Conservation (phyloP, 2,113 vertebrate genomes). For the Orycteropus afer region DNA sequence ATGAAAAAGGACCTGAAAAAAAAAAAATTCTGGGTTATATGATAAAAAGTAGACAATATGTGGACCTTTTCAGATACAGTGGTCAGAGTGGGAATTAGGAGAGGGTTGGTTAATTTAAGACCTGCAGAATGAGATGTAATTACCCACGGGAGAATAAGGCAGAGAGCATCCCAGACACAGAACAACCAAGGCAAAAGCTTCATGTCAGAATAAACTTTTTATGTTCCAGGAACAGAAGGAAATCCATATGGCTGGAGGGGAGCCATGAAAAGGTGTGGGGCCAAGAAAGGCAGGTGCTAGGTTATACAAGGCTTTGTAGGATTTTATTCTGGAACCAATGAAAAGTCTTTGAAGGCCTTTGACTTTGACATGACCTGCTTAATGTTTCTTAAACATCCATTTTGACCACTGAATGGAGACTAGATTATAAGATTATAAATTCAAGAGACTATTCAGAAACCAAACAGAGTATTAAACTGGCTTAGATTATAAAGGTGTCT, state of each 20-base stretch:
- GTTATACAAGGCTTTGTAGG: not conserved
- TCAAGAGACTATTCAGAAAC: not conserved
- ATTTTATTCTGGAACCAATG: not conserved
- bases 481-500: not conserved
- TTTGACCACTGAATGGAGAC: not conserved
- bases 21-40: not conserved
- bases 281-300: not conserved
- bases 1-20: not conserved
- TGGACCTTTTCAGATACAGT: not conserved
- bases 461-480: not conserved
- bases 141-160: not conserved
- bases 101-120: not conserved
- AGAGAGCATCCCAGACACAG: not conserved
- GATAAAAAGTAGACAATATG: not conserved
- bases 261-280: not conserved
- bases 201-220: not conserved
- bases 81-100: not conserved
- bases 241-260: not conserved
- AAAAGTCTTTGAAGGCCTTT: conserved; percentile 29
- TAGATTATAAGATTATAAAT: not conserved
- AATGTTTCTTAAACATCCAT: not conserved
- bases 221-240: not conserved
- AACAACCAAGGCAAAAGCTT: not conserved
- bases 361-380: not conserved
- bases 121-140: not conserved